Evolutionary conservation across 2,113 vertebrate species (phyloP).

Genomic region (Leptobrachium leishanense): DNA sequence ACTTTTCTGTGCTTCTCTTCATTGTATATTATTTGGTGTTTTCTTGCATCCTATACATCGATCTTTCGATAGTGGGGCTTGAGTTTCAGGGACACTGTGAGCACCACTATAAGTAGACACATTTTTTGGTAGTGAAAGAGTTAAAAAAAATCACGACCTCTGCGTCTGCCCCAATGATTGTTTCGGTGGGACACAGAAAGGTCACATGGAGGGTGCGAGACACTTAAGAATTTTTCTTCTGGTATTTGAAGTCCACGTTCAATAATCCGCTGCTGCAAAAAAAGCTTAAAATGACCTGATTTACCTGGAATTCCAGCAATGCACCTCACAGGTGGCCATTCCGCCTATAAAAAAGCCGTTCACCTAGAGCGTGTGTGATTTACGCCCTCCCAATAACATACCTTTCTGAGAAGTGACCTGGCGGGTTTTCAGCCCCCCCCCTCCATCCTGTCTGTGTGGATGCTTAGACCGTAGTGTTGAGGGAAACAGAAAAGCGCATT

Average conservation of each 20-base stretch:
- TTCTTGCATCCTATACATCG: no score
- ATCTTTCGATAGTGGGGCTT: no score
- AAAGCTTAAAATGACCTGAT: not conserved
- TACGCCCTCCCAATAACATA: conserved; percentile 4
- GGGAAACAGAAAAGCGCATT: conserved; percentile 18
- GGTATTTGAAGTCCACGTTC: not conserved
- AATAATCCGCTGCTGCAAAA: not conserved
- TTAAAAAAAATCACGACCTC: no score
- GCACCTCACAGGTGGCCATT: not conserved
- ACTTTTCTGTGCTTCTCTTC: no score
- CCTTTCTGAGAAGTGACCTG: not conserved
- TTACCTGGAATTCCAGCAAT: conserved; percentile 11
- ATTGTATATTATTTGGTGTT: no score
- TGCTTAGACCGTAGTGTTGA: conserved; percentile 15
- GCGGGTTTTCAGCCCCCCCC: not conserved
- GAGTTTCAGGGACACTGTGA: no score
- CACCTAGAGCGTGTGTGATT: not conserved
- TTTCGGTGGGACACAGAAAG: not conserved
- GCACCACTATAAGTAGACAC: no score
- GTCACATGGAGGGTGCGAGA: not conserved
- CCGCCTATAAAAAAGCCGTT: not conserved
- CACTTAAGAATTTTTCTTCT: no score
- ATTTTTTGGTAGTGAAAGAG: no score
- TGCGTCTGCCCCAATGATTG: no score
- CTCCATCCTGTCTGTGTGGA: not conserved